Evolutionary conservation across 1,140 invertebrate genomes (phyloP), one percentile per base, ranked within the genome.

Genomic region (Pachyrhynchus sulphureomaculatus): DNA sequence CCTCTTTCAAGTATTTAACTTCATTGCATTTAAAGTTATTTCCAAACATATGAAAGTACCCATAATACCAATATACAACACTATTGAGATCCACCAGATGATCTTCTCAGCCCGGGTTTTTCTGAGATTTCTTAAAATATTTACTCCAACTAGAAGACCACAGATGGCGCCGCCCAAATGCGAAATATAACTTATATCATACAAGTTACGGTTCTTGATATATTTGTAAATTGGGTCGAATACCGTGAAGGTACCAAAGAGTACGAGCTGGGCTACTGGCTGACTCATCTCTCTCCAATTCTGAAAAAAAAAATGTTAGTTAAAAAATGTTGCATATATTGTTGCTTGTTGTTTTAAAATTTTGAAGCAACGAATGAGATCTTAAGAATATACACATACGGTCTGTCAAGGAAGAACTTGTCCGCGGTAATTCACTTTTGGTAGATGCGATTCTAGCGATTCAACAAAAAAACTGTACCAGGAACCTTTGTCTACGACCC

Each of bases 281-380:
- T 90, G 93, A 72, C 93, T 89, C 92, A 96, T 96, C 79, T 97
- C 91, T 29, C 81, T 80, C 89, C 92, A 97, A 76, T 97, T 96
- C 89, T 91, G 72, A 26, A 81, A 80, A 20, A 23, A 32, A 32
- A 37, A 12, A 41, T 23, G 4, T n/a, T 45, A 13, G 29, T 6
- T 34, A 17, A 9, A 9, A 44, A 32, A 6, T n/a, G n/a, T n/a
- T n/a, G n/a, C n/a, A n/a, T n/a, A n/a, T n/a, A n/a, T n/a, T n/a
- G n/a, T n/a, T n/a, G n/a, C n/a, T n/a, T n/a, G n/a, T n/a, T n/a
- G n/a, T n/a, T n/a, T n/a, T n/a, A n/a, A n/a, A n/a, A n/a, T n/a
- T n/a, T n/a, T n/a, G n/a, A n/a, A n/a, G n/a, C n/a, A n/a, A n/a
- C n/a, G n/a, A n/a, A n/a, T n/a, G n/a, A n/a, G n/a, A n/a, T n/a